Evolutionary conservation across 1,140 invertebrate genomes (phyloP), one percentile per base, ranked within the genome.

Genomic region (Zaprionus nigranus): DNA sequence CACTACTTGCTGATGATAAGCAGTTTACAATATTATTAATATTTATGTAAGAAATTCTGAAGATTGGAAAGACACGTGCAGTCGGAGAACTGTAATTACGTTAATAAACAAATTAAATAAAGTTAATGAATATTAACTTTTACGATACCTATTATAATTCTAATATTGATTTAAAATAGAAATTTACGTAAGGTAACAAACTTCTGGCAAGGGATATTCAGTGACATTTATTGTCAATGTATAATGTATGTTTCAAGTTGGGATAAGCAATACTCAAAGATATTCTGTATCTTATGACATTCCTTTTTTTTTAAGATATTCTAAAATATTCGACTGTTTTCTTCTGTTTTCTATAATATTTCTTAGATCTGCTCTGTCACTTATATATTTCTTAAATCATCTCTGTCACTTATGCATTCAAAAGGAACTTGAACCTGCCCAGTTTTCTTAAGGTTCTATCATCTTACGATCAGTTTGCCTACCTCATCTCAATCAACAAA

Each of bases 71-170:
- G 40, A 7, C 40, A 46, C 40, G 40, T 46, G 40, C 40, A 46
- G 40, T 7, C 40, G 3, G 40, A 46, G 40, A 46, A 46, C 40
- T 17, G 43, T 46, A 22, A 13, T 62, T 49, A 26, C 26, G 43
- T 34, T 34, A 49, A 36, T 62, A 53, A 57, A 20, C 11, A 56
- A 57, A 57, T 57, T 65, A 17, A 9, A 56, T 56, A 56, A 26
- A 46, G n/a, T 46, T 17, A 17, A 46, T n/a, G 40, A 17, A 46
- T 7, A 46, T n/a, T 22, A 12, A 15, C n/a, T 56, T 26, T 53
- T 28, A 65, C 40, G 53, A 57, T 6, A 20, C 38, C n/a, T 24
- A 56, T 28, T 43, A 17, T 54, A 26, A 28, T 56, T 2, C 11
- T 30, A 22, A 30, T 30, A 20, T 22, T 36, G 17, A 65, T 54